Conservation (phyloP, 2,113 vertebrate genomes). For the Lampris incognitus region DNA sequence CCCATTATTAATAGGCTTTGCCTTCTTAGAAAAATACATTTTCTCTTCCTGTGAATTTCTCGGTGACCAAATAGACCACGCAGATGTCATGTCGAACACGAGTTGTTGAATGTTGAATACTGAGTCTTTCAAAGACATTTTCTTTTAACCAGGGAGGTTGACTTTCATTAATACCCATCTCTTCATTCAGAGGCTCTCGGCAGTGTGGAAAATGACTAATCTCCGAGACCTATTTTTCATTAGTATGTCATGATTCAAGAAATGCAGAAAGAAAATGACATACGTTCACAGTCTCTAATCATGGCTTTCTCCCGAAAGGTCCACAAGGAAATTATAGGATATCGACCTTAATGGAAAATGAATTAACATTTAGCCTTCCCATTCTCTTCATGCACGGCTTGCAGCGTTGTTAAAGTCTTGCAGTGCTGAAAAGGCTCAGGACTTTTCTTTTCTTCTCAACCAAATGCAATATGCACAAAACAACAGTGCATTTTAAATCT, state of each 20-base stretch:
- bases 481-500: not conserved
- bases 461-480: conserved; percentile 37
- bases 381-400: conserved; percentile 48
- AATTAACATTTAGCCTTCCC: conserved; percentile 74
- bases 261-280: conserved; percentile 56
- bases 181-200: conserved; percentile 33
- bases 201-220: conserved; percentile 47
- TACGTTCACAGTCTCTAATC: conserved; percentile 55
- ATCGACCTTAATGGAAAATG: conserved; percentile 73
- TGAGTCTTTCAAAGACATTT: conserved; percentile 2
- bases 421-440: conserved; percentile 29
- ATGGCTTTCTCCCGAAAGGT: conserved; percentile 51
- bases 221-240: conserved; percentile 53
- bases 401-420: conserved; percentile 54
- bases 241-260: conserved; percentile 56
- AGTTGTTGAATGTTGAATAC: conserved; percentile 31
- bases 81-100: not conserved
- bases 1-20: too few relatives aligned
- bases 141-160: too few relatives aligned
- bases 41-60: too few relatives aligned
- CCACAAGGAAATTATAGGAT: conserved; percentile 67
- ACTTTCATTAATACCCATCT: conserved; percentile 42
- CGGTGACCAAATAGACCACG: too few relatives aligned
- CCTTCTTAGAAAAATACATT: too few relatives aligned
- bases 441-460: not conserved